phyloP scores from a whole-genome alignment of 1,140 invertebrate genomes.

The Chlorops oryzae region DNA sequence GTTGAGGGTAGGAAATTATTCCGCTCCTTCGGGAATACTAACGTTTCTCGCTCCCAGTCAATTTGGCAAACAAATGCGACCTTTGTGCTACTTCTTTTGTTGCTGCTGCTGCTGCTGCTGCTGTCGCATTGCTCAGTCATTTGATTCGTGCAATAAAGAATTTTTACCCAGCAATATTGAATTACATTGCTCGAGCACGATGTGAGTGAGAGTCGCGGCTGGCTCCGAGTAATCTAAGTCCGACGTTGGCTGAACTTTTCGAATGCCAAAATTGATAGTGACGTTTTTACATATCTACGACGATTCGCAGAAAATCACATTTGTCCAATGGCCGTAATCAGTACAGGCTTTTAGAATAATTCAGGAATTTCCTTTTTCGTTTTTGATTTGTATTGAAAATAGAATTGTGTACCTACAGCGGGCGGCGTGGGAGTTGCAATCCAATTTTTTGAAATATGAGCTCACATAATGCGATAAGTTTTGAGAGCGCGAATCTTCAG shows the following conservation, averaged over 20 bases:
- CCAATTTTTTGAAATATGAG: too few species aligned
- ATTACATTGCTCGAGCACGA: constrained; percentile 14
- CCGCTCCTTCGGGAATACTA: constrained; percentile 10
- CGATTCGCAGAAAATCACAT: constrained; percentile 14
- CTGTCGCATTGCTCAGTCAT: too few species aligned
- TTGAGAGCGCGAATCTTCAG: too few species aligned
- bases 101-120: neutral
- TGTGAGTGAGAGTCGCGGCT: too few species aligned
- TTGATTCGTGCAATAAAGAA: too few species aligned
- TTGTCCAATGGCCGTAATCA: constrained; percentile 18
- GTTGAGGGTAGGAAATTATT: constrained; percentile 11
- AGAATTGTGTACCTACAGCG: too few species aligned
- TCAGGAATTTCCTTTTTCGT: too few species aligned
- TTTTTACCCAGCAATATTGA: too few species aligned
- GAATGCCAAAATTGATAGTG: neutral
- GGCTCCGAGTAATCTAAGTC: constrained; percentile 5
- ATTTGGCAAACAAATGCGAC: constrained; percentile 10
- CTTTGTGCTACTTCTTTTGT: neutral
- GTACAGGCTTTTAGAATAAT: too few species aligned
- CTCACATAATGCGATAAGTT: too few species aligned
- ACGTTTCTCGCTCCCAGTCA: neutral
- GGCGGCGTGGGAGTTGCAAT: too few species aligned
- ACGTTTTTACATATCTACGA: constrained; percentile 6
- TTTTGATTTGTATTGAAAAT: too few species aligned
- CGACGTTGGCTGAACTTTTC: neutral